phyloP scores from a whole-genome alignment of 2,113 vertebrate genomes.

The Lichenostomus cassidix region DNA sequence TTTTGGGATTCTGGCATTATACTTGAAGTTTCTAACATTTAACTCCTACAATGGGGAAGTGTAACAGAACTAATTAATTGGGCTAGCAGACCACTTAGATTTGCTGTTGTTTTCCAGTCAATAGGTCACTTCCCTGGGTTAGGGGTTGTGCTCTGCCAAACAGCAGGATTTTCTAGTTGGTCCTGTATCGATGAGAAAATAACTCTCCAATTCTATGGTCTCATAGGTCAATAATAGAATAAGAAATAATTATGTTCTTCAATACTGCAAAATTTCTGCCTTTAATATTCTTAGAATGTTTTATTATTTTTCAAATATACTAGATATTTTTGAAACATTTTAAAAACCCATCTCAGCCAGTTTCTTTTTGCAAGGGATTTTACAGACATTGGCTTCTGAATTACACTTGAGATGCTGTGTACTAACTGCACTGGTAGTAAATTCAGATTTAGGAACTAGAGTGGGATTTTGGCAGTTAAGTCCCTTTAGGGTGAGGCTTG shows the following conservation, averaged over 20 bases:
- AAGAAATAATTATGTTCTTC: neutral
- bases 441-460: neutral
- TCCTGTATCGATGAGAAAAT: neutral
- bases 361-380: neutral
- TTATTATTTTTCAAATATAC: neutral
- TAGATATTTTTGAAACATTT: neutral
- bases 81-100: neutral
- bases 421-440: neutral
- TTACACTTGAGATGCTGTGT: neutral
- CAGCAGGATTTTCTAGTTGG: neutral
- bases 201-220: neutral
- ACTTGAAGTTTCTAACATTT: neutral
- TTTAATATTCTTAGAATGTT: neutral
- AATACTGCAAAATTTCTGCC: neutral
- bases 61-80: neutral
- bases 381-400: neutral
- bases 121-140: constrained; percentile 1
- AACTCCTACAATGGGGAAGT: neutral
- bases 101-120: constrained; percentile 15
- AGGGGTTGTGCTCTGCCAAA: constrained; percentile 6
- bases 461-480: neutral
- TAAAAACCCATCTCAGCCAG: neutral
- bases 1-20: neutral
- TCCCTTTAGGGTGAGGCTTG: neutral
- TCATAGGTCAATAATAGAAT: neutral